Conservation (phyloP, 2,888 invertebrate species). For the Piscicola geometra region DNA sequence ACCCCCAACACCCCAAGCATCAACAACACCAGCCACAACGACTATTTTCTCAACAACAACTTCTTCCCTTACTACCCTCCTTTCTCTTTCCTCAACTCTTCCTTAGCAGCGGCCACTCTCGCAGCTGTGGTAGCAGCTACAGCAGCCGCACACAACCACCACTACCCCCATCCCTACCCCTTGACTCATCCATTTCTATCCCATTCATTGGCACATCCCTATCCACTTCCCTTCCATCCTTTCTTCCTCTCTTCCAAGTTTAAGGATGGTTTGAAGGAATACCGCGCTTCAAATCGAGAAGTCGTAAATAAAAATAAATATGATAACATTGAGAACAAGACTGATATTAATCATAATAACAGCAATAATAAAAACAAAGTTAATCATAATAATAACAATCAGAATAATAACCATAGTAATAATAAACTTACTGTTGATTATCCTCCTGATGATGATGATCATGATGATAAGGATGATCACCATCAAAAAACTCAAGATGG, state of each 20-base stretch:
- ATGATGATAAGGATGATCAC: no score
- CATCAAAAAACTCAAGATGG: no score
- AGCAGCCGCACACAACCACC: background rate
- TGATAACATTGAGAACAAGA: no score
- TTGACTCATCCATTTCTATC: background rate
- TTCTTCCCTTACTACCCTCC: background rate
- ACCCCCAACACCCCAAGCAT: background rate
- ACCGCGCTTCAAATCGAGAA: no score
- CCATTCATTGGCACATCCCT: background rate
- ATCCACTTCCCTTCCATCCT: background rate
- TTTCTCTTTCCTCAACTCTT: background rate
- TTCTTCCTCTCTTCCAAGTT: background rate
- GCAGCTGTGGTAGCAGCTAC: background rate
- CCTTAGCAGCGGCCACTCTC: background rate
- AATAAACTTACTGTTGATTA: no score
- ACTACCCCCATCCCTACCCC: background rate
- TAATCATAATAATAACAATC: no score
- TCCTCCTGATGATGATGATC: no score
- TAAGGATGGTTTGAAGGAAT: background rate
- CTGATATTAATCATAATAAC: no score
- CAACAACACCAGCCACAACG: background rate
- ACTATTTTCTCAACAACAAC: background rate
- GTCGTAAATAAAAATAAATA: no score
- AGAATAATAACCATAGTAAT: no score
- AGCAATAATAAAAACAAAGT: no score